Conservation (phyloP, 1,140 invertebrate species). For the Trachymyrmex cornetzi region DNA sequence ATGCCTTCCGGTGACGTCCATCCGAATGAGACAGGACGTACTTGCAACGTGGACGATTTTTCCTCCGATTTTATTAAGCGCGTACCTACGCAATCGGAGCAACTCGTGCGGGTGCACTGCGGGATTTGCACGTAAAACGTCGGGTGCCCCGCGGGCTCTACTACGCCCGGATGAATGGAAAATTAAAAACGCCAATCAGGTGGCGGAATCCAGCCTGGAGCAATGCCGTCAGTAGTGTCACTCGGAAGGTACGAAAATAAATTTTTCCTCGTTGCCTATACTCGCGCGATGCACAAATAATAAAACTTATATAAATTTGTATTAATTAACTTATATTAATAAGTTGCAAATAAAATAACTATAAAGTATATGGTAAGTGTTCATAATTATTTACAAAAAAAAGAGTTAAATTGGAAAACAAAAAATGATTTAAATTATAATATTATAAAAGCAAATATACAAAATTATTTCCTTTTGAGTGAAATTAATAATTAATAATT, state of each 20-base stretch:
- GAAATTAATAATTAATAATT: constrained; percentile 2
- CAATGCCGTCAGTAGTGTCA: constrained; percentile 68
- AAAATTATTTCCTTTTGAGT: neutral
- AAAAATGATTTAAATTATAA: neutral
- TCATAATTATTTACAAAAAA: neutral
- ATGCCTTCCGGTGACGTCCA: constrained; percentile 52
- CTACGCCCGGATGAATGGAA: constrained; percentile 75
- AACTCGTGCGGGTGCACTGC: constrained; percentile 43
- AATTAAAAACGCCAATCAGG: constrained; percentile 81
- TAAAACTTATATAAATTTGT: constrained; percentile 22
- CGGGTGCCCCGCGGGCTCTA: constrained; percentile 57
- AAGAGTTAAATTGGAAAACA: neutral
- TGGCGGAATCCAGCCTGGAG: constrained; percentile 65
- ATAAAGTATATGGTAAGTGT: too few species aligned
- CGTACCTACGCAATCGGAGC: constrained; percentile 63
- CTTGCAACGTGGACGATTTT: constrained; percentile 53
- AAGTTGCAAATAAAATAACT: neutral
- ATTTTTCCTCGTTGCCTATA: constrained; percentile 60
- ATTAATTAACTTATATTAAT: neutral
- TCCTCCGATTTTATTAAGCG: constrained; percentile 57
- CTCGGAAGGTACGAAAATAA: constrained; percentile 70
- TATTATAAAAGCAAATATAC: neutral
- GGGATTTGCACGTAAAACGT: constrained; percentile 73
- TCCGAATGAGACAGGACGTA: constrained; percentile 56
- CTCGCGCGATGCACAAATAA: constrained; percentile 27